These are phyloP conservation scores for Brachionus rubens DNA, from an alignment of 1,140 invertebrate species.

Conservation along the genomic window DNA sequence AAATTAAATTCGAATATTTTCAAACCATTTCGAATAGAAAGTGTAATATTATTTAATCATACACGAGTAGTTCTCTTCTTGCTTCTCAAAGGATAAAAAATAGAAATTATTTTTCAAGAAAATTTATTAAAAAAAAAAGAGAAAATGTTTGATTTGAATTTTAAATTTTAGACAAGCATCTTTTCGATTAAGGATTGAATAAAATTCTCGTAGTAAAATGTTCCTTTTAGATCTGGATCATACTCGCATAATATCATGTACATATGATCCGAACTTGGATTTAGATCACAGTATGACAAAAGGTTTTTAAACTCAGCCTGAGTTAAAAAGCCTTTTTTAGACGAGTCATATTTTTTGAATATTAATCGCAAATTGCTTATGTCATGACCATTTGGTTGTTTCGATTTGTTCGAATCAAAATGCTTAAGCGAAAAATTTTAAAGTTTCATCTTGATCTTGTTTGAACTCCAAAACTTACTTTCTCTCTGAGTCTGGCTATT, in stretches of 20 bases:
- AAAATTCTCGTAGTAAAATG: not conserved
- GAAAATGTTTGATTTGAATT: too few species aligned
- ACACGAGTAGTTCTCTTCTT: too few species aligned
- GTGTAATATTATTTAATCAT: too few species aligned
- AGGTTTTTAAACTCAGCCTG: constrained; percentile 2
- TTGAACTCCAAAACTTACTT: too few species aligned
- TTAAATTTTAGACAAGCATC: not conserved
- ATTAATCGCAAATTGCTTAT: not conserved
- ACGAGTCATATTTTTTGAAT: constrained; percentile 18
- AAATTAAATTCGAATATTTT: too few species aligned
- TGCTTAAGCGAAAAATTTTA: not conserved
- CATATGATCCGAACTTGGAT: not conserved
- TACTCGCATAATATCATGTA: constrained; percentile 6
- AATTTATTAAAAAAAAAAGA: too few species aligned
- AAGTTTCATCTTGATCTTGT: not conserved
- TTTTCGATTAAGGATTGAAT: not conserved
- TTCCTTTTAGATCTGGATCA: not conserved
- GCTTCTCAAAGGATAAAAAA: too few species aligned
- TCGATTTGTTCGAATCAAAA: not conserved
- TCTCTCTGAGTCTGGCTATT: constrained; percentile 2
- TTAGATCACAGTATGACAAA: not conserved
- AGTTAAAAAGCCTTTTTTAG: constrained; percentile 27
- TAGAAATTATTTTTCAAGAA: too few species aligned
- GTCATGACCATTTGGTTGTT: not conserved
- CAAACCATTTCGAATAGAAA: too few species aligned